phyloP scores from a whole-genome alignment of 2,888 invertebrate genomes.

The Argyra leucocephala region DNA sequence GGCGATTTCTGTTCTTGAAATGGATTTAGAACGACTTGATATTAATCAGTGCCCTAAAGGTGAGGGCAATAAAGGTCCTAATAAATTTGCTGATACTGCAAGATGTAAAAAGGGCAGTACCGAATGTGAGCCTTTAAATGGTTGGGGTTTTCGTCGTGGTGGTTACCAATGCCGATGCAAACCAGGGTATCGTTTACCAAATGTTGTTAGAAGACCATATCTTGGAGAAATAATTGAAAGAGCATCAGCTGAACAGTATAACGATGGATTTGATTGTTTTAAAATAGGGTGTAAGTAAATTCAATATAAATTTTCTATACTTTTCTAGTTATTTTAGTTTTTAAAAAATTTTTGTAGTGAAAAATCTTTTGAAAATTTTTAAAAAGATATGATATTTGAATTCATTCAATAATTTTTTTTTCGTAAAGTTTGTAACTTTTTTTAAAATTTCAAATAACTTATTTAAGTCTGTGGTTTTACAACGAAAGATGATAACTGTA shows the following conservation, averaged over 20 bases:
- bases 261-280: slow-evolving; percentile 81
- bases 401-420: background rate
- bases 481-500: too few species aligned
- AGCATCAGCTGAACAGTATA: slow-evolving; percentile 86
- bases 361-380: background rate
- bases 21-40: slow-evolving; percentile 93
- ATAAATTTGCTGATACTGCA: slow-evolving; percentile 80
- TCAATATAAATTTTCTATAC: background rate
- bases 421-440: background rate
- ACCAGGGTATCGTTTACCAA: slow-evolving; percentile 79
- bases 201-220: slow-evolving; percentile 78
- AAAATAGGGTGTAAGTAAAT: slow-evolving; percentile 85
- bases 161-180: slow-evolving; percentile 91
- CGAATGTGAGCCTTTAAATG: slow-evolving; percentile 92
- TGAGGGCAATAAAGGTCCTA: slow-evolving; percentile 77
- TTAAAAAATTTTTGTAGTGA: background rate
- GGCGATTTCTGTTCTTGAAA: slow-evolving; percentile 83
- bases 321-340: slow-evolving; percentile 14
- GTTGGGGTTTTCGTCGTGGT: slow-evolving; percentile 91
- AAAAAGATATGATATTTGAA: background rate
- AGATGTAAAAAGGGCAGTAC: slow-evolving; percentile 85
- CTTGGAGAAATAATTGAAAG: slow-evolving; percentile 89
- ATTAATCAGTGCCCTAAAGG: slow-evolving; percentile 93
- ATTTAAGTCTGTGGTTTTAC: too few species aligned
- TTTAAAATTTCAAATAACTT: too few species aligned